These are phyloP conservation scores for Saccopteryx leptura DNA, from an alignment of 2,113 vertebrate genomes.

Conservation along the genomic window DNA sequence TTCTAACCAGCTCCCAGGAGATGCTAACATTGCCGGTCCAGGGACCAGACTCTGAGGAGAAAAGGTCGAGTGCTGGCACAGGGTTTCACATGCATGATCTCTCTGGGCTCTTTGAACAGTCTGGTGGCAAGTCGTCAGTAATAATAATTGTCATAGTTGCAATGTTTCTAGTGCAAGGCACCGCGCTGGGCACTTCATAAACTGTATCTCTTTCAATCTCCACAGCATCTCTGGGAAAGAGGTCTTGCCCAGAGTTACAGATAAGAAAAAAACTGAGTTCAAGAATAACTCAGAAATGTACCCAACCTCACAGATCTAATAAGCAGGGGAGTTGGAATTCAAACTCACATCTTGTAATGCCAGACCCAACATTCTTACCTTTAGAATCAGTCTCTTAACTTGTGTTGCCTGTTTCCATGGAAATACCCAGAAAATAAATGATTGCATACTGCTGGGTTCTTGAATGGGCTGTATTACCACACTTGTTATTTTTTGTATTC, in stretches of 20 bases:
- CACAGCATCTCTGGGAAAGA: not conserved
- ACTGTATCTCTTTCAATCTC: not conserved
- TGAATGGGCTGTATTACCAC: not conserved
- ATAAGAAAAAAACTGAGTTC: not conserved
- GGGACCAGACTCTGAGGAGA: not conserved
- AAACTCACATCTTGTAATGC: not conserved
- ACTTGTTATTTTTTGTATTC: not conserved
- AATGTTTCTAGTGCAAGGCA: not conserved
- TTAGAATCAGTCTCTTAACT: not conserved
- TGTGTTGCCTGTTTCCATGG: not conserved
- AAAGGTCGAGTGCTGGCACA: not conserved
- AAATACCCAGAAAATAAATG: not conserved
- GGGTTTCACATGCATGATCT: not conserved
- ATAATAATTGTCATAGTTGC: not conserved
- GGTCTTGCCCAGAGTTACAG: conserved; percentile 5
- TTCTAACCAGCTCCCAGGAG: not conserved
- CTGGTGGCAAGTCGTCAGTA: not conserved
- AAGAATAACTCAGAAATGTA: not conserved
- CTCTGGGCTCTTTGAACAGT: not conserved
- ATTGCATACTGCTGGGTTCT: not conserved
- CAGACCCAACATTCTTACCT: not conserved
- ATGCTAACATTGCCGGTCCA: not conserved
- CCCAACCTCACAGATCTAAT: not conserved
- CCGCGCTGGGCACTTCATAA: not conserved
- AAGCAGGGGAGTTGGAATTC: not conserved